Conservation (phyloP, 2,797 vertebrate species). For the Myotis daubentonii region DNA sequence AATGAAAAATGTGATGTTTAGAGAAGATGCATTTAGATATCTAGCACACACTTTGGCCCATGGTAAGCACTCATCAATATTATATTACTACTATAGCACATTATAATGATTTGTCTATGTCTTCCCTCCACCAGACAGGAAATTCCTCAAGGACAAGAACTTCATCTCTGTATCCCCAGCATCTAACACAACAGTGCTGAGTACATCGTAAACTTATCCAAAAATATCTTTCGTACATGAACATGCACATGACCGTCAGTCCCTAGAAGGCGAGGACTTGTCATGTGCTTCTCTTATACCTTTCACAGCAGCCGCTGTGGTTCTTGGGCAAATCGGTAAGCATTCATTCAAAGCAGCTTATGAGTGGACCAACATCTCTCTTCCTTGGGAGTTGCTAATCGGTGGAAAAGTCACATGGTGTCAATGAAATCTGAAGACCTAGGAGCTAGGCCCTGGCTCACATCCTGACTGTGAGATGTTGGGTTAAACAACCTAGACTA, state of each 20-base stretch:
- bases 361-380: neutral
- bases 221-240: neutral
- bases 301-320: neutral
- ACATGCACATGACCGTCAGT: neutral
- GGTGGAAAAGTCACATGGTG: neutral
- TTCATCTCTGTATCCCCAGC: constrained; percentile 6
- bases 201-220: neutral
- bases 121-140: neutral
- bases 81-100: neutral
- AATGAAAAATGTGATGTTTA: neutral
- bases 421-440: neutral
- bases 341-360: neutral
- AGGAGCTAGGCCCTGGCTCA: neutral
- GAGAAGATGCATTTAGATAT: neutral
- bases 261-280: neutral
- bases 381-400: neutral
- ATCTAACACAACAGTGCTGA: neutral
- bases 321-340: neutral
- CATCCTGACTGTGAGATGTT: neutral
- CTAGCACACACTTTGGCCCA: neutral
- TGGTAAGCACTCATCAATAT: neutral
- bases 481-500: neutral
- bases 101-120: constrained; percentile 4
- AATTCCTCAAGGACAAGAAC: constrained; percentile 12
- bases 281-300: neutral